Conservation (phyloP, 2,888 invertebrate genomes). For the Acronicta leporina region DNA sequence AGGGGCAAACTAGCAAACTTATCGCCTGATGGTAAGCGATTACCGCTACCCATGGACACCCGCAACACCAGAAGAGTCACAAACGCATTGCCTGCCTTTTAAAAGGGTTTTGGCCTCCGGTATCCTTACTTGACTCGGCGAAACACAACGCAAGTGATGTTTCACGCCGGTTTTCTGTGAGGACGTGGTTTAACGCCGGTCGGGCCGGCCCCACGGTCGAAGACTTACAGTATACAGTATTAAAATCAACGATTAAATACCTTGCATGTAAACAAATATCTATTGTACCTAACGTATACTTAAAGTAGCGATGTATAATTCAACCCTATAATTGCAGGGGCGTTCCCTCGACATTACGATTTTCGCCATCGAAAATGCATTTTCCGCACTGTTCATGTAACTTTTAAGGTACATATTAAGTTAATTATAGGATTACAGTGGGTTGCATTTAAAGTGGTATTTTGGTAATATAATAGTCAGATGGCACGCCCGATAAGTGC, state of each 20-base stretch:
- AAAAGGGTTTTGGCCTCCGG: too few relatives aligned
- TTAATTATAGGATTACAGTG: constrained; percentile 86
- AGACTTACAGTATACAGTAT: too few relatives aligned
- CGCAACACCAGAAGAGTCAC: too few relatives aligned
- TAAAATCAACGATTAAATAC: constrained; percentile 22
- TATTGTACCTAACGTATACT: constrained; percentile 60
- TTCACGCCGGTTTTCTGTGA: too few relatives aligned
- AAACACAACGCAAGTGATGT: too few relatives aligned
- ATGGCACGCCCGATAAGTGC: constrained; percentile 87
- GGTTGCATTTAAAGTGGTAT: constrained; percentile 87
- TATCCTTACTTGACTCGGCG: too few relatives aligned
- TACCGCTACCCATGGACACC: too few relatives aligned
- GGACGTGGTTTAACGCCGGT: too few relatives aligned
- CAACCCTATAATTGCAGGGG: constrained; percentile 77
- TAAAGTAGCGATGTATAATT: constrained; percentile 71
- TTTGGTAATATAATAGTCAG: constrained; percentile 89
- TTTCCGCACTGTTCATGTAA: constrained; percentile 83
- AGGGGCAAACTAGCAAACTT: too few relatives aligned
- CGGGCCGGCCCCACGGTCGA: too few relatives aligned
- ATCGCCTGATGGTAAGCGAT: too few relatives aligned
- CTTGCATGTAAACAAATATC: constrained; percentile 54
- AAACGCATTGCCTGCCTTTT: too few relatives aligned
- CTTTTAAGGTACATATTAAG: constrained; percentile 81
- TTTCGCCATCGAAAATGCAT: constrained; percentile 85
- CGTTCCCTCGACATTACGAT: constrained; percentile 75